A percentile compares a stretch with the other conserved stretches of the same genome.
Evolutionary conservation across 1,140 invertebrate species (phyloP).

Genomic region (Acromyrmex echinatior): DNA sequence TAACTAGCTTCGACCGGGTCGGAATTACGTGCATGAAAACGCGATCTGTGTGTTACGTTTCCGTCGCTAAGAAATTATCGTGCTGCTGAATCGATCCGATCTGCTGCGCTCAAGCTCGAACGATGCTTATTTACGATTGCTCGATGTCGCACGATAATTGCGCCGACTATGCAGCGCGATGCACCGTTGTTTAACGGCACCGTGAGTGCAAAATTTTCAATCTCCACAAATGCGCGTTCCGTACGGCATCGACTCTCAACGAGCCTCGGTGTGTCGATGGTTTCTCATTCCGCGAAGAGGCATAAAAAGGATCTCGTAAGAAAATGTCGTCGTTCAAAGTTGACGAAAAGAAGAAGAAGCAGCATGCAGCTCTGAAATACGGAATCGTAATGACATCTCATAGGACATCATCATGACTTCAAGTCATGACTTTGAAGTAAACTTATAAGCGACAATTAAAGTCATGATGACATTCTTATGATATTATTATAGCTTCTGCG

Average conservation of each 20-base stretch:
- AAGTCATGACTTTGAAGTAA: too few species aligned
- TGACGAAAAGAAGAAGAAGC: background rate
- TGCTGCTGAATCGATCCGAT: constrained; percentile 53
- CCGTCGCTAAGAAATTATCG: constrained; percentile 24
- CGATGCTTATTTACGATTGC: background rate
- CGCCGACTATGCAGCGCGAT: constrained; percentile 19
- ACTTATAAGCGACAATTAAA: too few species aligned
- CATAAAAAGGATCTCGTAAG: background rate
- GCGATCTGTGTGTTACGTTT: background rate
- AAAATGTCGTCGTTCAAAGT: background rate
- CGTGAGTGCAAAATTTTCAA: constrained; percentile 70
- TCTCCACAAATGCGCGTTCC: background rate
- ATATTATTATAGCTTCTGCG: too few species aligned
- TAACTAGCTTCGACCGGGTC: background rate
- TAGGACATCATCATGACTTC: too few species aligned
- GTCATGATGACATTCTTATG: too few species aligned
- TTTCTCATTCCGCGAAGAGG: background rate
- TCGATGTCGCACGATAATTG: background rate
- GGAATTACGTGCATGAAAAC: constrained; percentile 40
- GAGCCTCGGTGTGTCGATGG: constrained; percentile 2
- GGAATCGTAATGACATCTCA: too few species aligned
- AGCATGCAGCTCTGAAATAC: too few species aligned
- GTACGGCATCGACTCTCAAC: background rate
- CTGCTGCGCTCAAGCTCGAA: background rate
- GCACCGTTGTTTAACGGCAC: constrained; percentile 77